A percentile compares a stretch with the other conserved stretches of the same genome.
Evolutionary conservation across 2,797 vertebrate genomes (phyloP).

Genomic region (Morus bassanus): DNA sequence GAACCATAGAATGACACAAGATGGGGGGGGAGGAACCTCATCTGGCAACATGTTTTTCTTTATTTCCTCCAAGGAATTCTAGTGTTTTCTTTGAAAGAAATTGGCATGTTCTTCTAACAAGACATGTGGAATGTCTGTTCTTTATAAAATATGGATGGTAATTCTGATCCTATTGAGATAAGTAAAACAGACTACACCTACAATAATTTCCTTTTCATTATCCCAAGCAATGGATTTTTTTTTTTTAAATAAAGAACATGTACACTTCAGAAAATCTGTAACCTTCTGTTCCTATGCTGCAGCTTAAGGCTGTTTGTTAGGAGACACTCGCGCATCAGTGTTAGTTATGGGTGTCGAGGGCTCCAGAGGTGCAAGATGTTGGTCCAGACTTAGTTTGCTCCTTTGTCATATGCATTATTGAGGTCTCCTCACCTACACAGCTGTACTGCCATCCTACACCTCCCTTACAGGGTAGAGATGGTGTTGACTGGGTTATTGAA

Average conservation of each 20-base stretch:
- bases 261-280: background rate
- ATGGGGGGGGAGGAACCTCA: background rate
- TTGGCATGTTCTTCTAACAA: background rate
- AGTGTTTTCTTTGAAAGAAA: background rate
- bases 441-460: background rate
- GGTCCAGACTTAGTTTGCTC: background rate
- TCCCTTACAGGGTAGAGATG: background rate
- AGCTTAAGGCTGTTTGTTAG: background rate
- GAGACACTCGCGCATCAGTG: background rate
- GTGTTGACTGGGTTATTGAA: background rate
- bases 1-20: background rate
- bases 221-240: background rate
- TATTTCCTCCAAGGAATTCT: background rate
- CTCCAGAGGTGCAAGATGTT: background rate
- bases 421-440: background rate
- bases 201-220: background rate
- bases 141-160: background rate
- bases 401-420: background rate
- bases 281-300: rapidly evolving
- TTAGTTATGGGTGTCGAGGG: background rate
- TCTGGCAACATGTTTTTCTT: background rate
- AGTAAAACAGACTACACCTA: background rate
- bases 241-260: background rate
- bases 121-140: background rate
- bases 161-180: background rate